Evolutionary conservation across 2,113 vertebrate genomes (phyloP), one percentile per base, ranked within the genome.

Genomic region (Castor canadensis): DNA sequence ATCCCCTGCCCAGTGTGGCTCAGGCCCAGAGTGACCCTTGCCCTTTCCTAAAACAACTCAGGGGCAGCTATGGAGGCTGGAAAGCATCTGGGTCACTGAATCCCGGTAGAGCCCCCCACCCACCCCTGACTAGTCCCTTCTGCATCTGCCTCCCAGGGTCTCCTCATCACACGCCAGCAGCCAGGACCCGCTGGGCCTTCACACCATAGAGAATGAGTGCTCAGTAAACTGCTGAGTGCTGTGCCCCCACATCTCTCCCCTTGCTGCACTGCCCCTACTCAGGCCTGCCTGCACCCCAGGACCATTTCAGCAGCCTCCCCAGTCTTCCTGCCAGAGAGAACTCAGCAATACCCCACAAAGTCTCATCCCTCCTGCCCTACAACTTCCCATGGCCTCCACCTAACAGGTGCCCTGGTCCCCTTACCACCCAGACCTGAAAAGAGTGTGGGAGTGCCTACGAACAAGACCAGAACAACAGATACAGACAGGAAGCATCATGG

Each of bases 181-280:
- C 43, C 8, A 13, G 32, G 64, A 15, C 28, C 16, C 54, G 17
- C 0, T 7, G 28, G 38, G 24, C 10, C 20, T n/a, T 69, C 56
- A 6, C 1, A 2, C 32, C 9, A 9, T 12, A n/a, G 17, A 2
- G 3, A 49, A 5, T 0, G 10, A 4, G 1, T 1, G 60, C n/a
- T 76, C 16, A 6, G n/a, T 3, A 47, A 58, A 58, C 75, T n/a
- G 16, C 1, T 6, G 30, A 22, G n/a, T 40, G 20, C 64, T 5
- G 0, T 24, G n/a, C 26, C 38, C 24, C 35, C 67, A 24, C 5
- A 32, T 12, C 22, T 3, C 47, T 38, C 20, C 56, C 8, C 45
- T 43, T 1, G 9, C 20, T 12, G 16, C n/a, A n/a, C n/a, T n/a
- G n/a, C n/a, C n/a, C 56, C 43, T n/a, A 5, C 47, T 40, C 24